phyloP scores from a whole-genome alignment of 2,888 invertebrate genomes.

The Hirtodrosophila trivittata region DNA sequence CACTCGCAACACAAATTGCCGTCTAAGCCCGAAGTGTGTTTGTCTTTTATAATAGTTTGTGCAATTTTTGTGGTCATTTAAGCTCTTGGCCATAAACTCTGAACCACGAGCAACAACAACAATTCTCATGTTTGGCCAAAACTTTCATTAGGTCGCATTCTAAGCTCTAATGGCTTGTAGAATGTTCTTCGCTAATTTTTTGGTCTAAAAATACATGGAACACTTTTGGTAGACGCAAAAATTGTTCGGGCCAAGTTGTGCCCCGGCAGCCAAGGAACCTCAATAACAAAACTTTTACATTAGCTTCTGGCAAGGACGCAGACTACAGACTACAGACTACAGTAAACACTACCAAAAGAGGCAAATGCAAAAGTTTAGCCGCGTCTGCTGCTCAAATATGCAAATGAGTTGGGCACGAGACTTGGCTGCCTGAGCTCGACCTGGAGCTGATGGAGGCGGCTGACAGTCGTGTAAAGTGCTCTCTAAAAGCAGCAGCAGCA shows the following conservation, averaged over 20 bases:
- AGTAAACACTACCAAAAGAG: conserved; percentile 32
- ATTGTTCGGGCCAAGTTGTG: conserved; percentile 27
- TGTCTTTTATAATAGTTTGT: conserved; percentile 18
- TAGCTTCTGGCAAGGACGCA: conserved; percentile 48
- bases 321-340: conserved; percentile 10
- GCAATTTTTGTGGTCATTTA: conserved; percentile 36
- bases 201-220: conserved; percentile 23
- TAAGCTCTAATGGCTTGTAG: conserved; percentile 28
- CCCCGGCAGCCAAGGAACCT: conserved; percentile 13
- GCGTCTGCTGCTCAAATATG: conserved; percentile 62
- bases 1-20: background rate
- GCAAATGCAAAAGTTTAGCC: conserved; percentile 41
- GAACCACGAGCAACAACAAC: background rate
- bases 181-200: conserved; percentile 61
- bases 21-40: background rate
- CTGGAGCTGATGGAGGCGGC: too few relatives aligned
- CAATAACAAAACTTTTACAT: conserved; percentile 65
- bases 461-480: conserved; percentile 56
- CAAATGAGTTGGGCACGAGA: conserved; percentile 59
- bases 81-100: conserved; percentile 13
- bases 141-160: conserved; percentile 12
- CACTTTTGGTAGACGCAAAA: conserved; percentile 44
- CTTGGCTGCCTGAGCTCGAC: conserved; percentile 22
- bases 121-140: too few relatives aligned
- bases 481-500: conserved; percentile 41